Conservation (phyloP, 53 echinoderm and acorn worm species). For the Echinometra lucunter region DNA sequence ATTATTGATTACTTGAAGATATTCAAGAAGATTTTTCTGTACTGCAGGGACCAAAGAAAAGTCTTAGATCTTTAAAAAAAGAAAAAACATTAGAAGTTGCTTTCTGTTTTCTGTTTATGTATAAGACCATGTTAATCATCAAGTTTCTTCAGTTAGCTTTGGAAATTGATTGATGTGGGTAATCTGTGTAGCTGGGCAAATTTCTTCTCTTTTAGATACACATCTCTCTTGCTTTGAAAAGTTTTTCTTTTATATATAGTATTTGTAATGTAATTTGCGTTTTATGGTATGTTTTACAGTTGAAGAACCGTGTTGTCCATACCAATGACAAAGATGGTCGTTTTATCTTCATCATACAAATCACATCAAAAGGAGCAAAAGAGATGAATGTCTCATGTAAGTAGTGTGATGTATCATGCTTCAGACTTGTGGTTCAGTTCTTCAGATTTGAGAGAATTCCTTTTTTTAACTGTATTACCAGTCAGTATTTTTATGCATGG, state of each 20-base stretch:
- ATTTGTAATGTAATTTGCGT: neutral
- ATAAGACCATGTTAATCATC: neutral
- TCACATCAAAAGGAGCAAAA: neutral
- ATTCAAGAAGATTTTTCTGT: neutral
- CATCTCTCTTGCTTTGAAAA: too few relatives aligned
- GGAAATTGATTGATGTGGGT: neutral
- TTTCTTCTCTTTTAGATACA: too few relatives aligned
- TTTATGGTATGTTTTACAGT: neutral
- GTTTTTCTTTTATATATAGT: neutral
- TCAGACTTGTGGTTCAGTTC: neutral
- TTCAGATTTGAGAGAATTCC: neutral
- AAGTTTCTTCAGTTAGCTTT: neutral
- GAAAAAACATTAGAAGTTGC: too few relatives aligned
- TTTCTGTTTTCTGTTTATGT: neutral
- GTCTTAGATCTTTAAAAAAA: too few relatives aligned
- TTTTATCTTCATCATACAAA: neutral
- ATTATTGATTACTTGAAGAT: neutral
- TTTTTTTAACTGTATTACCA: too few relatives aligned
- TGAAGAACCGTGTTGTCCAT: slow-evolving; percentile 42
- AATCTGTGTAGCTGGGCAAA: neutral
- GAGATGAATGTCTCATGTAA: slow-evolving; percentile 35
- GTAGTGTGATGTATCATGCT: neutral
- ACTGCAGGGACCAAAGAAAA: too few relatives aligned
- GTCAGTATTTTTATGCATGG: too few relatives aligned
- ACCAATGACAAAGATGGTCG: slow-evolving; percentile 51